Conservation (phyloP, 2,797 vertebrate species). For the Diglossa cyanea region DNA sequence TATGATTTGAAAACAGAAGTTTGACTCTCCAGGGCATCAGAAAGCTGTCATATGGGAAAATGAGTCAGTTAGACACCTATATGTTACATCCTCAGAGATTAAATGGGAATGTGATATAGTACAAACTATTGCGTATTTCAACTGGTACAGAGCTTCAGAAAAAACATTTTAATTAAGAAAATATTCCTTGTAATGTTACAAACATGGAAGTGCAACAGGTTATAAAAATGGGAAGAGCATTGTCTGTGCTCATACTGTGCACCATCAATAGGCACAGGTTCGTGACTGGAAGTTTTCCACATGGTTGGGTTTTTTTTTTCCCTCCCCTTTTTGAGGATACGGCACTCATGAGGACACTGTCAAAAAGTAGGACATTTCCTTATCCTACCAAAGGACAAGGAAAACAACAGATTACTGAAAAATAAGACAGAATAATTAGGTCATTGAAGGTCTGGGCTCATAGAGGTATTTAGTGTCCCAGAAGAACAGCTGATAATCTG, state of each 20-base stretch:
- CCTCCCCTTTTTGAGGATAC: background rate
- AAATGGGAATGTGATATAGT: background rate
- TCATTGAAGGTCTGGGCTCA: background rate
- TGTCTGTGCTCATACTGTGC: background rate
- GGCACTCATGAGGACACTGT: background rate
- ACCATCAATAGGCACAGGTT: background rate
- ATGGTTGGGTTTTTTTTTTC: background rate
- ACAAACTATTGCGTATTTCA: background rate
- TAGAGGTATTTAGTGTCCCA: background rate
- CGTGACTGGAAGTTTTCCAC: background rate
- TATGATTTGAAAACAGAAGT: background rate
- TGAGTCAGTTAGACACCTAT: background rate
- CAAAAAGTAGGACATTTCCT: conserved; percentile 32
- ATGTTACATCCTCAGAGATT: background rate
- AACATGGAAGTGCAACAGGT: background rate
- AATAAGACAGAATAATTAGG: conserved; percentile 45
- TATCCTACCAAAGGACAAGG: background rate
- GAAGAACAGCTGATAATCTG: background rate
- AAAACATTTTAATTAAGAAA: background rate
- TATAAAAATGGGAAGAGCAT: background rate
- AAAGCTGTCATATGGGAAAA: background rate
- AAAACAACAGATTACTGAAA: conserved; percentile 47
- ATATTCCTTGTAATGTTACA: background rate
- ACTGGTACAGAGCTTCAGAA: background rate
- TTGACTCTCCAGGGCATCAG: background rate